These are phyloP conservation scores for Drosophila burlai DNA, from an alignment of 1,140 invertebrate species.

Conservation along the genomic window DNA sequence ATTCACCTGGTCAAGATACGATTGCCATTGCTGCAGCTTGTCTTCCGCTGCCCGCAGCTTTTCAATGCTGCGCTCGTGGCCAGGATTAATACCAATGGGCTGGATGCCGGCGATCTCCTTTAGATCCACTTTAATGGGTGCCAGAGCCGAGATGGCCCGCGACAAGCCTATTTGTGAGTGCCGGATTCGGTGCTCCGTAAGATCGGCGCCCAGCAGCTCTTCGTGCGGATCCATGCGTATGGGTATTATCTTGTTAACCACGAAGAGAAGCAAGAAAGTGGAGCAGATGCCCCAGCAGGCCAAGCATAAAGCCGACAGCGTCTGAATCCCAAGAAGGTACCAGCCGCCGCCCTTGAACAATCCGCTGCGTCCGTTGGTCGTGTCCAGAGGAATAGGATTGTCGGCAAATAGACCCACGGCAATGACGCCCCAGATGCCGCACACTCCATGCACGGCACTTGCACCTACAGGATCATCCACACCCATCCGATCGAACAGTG, in stretches of 20 bases:
- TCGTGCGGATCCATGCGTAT: constrained; percentile 94
- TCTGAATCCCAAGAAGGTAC: constrained; percentile 94
- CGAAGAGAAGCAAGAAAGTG: constrained; percentile 90
- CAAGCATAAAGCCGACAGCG: constrained; percentile 90
- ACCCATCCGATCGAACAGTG: constrained; percentile 90
- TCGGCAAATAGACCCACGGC: constrained; percentile 96
- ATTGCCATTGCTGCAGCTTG: constrained; percentile 79
- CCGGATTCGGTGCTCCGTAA: constrained; percentile 92
- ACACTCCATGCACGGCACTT: constrained; percentile 93
- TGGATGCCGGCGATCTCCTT: constrained; percentile 85
- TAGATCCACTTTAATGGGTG: constrained; percentile 86
- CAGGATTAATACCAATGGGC: constrained; percentile 87
- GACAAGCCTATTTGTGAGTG: constrained; percentile 87
- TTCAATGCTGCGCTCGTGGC: constrained; percentile 86
- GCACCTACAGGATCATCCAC: constrained; percentile 97
- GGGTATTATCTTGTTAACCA: constrained; percentile 91
- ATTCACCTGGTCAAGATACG: constrained; percentile 71
- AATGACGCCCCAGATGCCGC: constrained; percentile 91
- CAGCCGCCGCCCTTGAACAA: constrained; percentile 94
- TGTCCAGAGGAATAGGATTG: constrained; percentile 91
- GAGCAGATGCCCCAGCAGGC: constrained; percentile 89
- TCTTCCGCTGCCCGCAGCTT: constrained; percentile 84
- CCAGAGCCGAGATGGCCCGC: constrained; percentile 87
- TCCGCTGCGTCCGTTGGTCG: constrained; percentile 93
- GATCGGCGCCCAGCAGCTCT: constrained; percentile 94